phyloP scores from a whole-genome alignment of 2,113 vertebrate species.

The Pteropus alecto region DNA sequence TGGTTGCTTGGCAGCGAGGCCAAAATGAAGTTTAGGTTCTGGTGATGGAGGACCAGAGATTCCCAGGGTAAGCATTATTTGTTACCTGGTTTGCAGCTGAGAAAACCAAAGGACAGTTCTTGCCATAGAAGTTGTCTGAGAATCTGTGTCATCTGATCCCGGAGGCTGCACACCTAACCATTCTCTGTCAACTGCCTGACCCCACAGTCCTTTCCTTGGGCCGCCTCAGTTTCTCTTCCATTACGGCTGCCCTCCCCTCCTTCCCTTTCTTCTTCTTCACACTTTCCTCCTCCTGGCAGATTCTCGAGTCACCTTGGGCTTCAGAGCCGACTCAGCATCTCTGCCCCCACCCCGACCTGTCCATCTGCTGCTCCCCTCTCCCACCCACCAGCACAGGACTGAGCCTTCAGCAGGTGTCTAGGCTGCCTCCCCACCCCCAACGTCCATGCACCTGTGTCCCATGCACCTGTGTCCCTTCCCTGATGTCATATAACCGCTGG shows the following conservation, averaged over 20 bases:
- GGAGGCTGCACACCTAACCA: background rate
- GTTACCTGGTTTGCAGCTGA: background rate
- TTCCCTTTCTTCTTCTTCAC: slow-evolving; percentile 4
- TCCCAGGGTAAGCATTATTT: background rate
- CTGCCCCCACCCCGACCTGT: background rate
- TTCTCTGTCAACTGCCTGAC: background rate
- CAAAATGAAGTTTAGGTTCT: background rate
- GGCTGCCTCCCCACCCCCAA: background rate
- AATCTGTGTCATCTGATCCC: background rate
- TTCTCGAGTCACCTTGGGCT: slow-evolving; percentile 51
- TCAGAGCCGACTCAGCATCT: slow-evolving; percentile 46
- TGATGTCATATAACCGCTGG: slow-evolving; percentile 16
- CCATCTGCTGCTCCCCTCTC: slow-evolving; percentile 57
- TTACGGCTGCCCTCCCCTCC: background rate
- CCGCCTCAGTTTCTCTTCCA: background rate
- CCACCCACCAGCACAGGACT: background rate
- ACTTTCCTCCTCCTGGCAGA: background rate
- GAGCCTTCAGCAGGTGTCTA: slow-evolving; percentile 43
- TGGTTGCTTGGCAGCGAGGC: background rate
- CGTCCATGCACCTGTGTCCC: slow-evolving; percentile 62
- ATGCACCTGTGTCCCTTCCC: slow-evolving; percentile 63
- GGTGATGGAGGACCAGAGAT: background rate
- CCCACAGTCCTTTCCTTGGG: background rate
- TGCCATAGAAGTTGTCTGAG: background rate
- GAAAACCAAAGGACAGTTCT: background rate